These are phyloP conservation scores for Microctonus hyperodae DNA, from an alignment of 2,888 invertebrate species.

Conservation along the genomic window DNA sequence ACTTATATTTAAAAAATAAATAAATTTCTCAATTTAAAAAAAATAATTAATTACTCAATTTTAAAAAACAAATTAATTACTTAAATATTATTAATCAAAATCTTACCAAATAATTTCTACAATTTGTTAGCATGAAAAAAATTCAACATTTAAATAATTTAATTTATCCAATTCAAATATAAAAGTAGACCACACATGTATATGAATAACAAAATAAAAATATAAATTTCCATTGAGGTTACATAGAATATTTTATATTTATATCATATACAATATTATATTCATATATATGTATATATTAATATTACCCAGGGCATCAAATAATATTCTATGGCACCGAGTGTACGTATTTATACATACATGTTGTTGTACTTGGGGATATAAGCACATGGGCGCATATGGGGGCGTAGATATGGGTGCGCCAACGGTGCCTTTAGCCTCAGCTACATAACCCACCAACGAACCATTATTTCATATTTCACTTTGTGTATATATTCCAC, in stretches of 20 bases:
- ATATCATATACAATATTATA: background rate
- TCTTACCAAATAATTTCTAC: background rate
- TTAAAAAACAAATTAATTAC: background rate
- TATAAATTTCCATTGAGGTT: background rate
- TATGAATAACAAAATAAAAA: background rate
- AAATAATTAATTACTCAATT: too few species aligned
- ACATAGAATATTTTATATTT: background rate
- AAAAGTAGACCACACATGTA: background rate
- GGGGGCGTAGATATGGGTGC: slow-evolving; percentile 64
- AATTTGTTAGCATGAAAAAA: background rate
- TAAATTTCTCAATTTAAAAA: too few species aligned
- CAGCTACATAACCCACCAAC: slow-evolving; percentile 54
- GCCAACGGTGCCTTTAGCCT: slow-evolving; percentile 58
- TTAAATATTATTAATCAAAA: background rate
- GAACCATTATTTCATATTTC: slow-evolving; percentile 64
- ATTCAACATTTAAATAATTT: background rate
- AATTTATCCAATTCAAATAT: background rate
- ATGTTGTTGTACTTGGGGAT: slow-evolving; percentile 39
- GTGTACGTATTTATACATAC: slow-evolving; percentile 36
- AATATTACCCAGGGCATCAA: slow-evolving; percentile 22
- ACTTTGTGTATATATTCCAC: slow-evolving; percentile 61
- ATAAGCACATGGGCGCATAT: slow-evolving; percentile 55
- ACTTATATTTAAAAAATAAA: too few species aligned
- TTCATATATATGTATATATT: slow-evolving; percentile 19
- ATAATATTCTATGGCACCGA: slow-evolving; percentile 10